phyloP scores from a whole-genome alignment of 2,888 invertebrate genomes.

The Rhodophaea formosa region DNA sequence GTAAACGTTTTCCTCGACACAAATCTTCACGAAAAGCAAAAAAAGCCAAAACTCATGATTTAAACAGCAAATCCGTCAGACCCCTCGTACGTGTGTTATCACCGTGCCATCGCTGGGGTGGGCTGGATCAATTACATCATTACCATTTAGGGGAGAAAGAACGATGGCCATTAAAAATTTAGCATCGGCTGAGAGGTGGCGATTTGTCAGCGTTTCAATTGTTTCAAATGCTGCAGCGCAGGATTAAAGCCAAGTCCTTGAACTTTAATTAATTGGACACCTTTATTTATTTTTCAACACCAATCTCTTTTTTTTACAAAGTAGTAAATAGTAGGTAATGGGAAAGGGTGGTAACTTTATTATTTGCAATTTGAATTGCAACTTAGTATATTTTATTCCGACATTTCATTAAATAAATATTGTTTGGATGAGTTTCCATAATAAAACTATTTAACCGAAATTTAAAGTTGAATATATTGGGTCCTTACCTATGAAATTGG shows the following conservation, averaged over 20 bases:
- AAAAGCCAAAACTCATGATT: constrained; percentile 15
- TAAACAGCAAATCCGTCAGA: constrained; percentile 15
- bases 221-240: constrained; percentile 1
- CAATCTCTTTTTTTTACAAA: too few relatives aligned
- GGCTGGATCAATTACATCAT: constrained; percentile 29
- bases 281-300: too few relatives aligned
- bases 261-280: background rate
- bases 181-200: constrained; percentile 14
- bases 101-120: constrained; percentile 28
- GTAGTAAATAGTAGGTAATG: too few relatives aligned
- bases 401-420: too few relatives aligned
- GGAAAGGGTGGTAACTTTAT: too few relatives aligned
- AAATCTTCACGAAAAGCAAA: background rate
- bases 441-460: too few relatives aligned
- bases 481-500: too few relatives aligned
- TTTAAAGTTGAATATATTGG: too few relatives aligned
- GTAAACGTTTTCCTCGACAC: background rate
- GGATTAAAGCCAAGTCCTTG: background rate
- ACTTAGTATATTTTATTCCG: too few relatives aligned
- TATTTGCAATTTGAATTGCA: too few relatives aligned
- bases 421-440: too few relatives aligned
- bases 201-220: constrained; percentile 18
- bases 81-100: constrained; percentile 42
- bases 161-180: constrained; percentile 21
- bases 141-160: constrained; percentile 34